Evolutionary conservation across 64 coral and sea anemone genomes (phyloP).

Genomic region (Actinia tenebrosa): DNA sequence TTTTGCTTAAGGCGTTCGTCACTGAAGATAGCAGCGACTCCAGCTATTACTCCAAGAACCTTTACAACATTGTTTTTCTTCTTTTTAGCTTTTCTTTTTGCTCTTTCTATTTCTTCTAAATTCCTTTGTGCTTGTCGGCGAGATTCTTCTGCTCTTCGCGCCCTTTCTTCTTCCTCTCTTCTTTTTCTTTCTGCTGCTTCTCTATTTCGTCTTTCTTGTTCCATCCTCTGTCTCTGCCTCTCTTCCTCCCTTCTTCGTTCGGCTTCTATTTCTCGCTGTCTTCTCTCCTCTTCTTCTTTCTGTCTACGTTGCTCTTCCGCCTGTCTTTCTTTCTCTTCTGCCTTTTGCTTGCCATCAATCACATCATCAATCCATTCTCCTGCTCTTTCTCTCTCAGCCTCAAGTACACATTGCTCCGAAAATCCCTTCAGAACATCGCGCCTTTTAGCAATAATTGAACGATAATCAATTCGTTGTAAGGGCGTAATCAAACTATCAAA

Average conservation of each 20-base stretch:
- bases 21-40: constrained; percentile 13
- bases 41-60: background rate
- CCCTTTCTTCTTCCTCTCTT: background rate
- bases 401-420: constrained; percentile 21
- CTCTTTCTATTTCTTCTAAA: constrained; percentile 1
- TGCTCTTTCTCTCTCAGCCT: background rate
- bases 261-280: constrained; percentile 12
- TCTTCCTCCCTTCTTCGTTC: background rate
- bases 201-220: constrained; percentile 9
- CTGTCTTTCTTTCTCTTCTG: constrained; percentile 9
- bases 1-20: constrained; percentile 43
- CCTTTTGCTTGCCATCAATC: background rate
- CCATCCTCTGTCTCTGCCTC: background rate
- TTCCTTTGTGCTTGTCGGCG: background rate
- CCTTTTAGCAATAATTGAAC: background rate
- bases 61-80: constrained; percentile 13
- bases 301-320: background rate
- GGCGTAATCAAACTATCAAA: constrained; percentile 26
- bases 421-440: background rate
- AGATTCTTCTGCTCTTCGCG: background rate
- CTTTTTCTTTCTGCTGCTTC: constrained; percentile 20
- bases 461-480: background rate
- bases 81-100: background rate
- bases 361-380: constrained; percentile 11
- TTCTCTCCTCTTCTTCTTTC: background rate